A percentile compares a stretch with the other conserved stretches of the same genome.
These are phyloP conservation scores for Pholis gunnellus DNA, from an alignment of 2,113 vertebrate species.

Conservation along the genomic window DNA sequence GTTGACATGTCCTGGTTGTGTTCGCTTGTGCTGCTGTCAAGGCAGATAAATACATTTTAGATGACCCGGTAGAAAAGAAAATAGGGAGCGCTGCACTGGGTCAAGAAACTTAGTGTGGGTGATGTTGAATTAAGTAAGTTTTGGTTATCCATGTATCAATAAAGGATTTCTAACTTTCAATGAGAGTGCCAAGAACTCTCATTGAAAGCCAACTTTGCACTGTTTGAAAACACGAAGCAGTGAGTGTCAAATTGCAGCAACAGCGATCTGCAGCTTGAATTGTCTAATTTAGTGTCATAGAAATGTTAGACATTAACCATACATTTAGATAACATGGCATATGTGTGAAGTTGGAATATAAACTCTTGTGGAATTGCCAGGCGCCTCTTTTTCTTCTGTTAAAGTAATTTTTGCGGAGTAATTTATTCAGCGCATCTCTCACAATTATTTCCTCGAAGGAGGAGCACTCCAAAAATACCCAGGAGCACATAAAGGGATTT, in stretches of 20 bases:
- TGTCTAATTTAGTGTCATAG: background rate
- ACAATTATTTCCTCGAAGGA: constrained; percentile 71
- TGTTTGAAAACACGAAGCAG: background rate
- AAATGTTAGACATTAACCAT: background rate
- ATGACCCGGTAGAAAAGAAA: constrained; percentile 10
- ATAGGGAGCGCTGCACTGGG: background rate
- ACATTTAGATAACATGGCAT: background rate
- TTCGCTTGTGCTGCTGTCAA: constrained; percentile 15
- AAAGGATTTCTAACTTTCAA: background rate
- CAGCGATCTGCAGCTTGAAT: background rate
- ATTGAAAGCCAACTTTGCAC: background rate
- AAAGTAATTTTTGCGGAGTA: constrained; percentile 38
- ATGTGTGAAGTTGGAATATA: background rate
- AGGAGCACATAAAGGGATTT: constrained; percentile 67
- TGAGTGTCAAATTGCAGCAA: background rate
- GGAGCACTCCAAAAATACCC: constrained; percentile 72
- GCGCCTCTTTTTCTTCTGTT: constrained; percentile 4
- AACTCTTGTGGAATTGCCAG: constrained; percentile 32
- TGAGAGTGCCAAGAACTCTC: background rate
- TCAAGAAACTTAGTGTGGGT: background rate
- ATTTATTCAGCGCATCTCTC: constrained; percentile 67
- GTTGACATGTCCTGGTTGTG: constrained; percentile 19
- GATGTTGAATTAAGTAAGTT: background rate
- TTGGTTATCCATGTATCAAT: background rate
- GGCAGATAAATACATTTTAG: constrained; percentile 33